Conservation (phyloP, 2,113 vertebrate species). For the Callaeas wilsoni region DNA sequence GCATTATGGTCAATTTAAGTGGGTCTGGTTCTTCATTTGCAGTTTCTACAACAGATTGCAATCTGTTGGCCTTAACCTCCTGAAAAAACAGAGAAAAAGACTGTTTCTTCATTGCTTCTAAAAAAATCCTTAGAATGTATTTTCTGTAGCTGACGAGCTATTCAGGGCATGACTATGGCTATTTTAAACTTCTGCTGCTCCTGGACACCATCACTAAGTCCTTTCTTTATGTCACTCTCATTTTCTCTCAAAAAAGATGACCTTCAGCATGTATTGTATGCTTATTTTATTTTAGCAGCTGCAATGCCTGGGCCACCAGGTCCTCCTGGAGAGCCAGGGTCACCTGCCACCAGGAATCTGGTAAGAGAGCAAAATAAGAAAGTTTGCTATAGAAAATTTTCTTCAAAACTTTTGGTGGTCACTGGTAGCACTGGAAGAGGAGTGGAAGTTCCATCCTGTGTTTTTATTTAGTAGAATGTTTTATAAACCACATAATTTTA, state of each 20-base stretch:
- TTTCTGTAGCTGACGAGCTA: not conserved
- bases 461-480: not conserved
- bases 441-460: not conserved
- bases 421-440: not conserved
- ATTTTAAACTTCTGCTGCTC: not conserved
- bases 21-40: not conserved
- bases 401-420: not conserved
- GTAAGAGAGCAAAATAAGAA: slow-evolving; percentile 69
- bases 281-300: slow-evolving; percentile 67
- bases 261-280: not conserved
- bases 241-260: not conserved
- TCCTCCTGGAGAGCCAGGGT: slow-evolving; percentile 86
- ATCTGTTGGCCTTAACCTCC: not conserved
- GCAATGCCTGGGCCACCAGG: slow-evolving; percentile 85
- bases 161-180: not conserved
- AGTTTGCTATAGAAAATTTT: not conserved
- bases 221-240: not conserved
- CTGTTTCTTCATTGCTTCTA: not conserved
- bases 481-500: not conserved
- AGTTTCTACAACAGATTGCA: not conserved
- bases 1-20: not conserved
- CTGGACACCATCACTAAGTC: not conserved
- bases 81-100: not conserved
- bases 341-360: slow-evolving; percentile 72
- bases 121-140: not conserved